Evolutionary conservation across 2,888 invertebrate genomes (phyloP).

Genomic region (Timema cristinae): DNA sequence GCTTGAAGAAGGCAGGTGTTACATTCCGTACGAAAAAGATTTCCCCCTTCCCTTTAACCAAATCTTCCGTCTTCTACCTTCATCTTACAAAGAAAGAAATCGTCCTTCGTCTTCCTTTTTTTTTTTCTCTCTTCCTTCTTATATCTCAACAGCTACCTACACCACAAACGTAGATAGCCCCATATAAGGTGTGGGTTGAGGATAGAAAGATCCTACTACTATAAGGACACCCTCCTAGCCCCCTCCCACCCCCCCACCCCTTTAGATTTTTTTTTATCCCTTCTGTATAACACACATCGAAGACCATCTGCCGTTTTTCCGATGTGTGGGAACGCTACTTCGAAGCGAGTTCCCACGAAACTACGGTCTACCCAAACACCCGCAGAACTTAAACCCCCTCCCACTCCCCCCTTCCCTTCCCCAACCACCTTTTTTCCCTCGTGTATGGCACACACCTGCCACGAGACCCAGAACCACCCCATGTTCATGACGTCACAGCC

Average conservation of each 20-base stretch:
- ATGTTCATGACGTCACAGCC: slow-evolving; percentile 6
- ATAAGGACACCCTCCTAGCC: too few relatives aligned
- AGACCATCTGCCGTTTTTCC: slow-evolving; percentile 28
- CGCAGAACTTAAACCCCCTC: slow-evolving; percentile 23
- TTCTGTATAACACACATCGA: background rate
- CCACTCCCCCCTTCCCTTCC: slow-evolving; percentile 12
- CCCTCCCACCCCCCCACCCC: too few relatives aligned
- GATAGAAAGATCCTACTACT: too few relatives aligned
- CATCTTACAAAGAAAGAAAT: too few relatives aligned
- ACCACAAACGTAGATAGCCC: background rate
- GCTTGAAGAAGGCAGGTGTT: slow-evolving; percentile 5
- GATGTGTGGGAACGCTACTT: slow-evolving; percentile 33
- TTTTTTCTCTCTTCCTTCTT: slow-evolving; percentile 8
- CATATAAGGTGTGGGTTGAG: too few relatives aligned
- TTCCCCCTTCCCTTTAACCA: background rate
- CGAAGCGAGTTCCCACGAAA: slow-evolving; percentile 31
- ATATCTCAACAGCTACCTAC: background rate
- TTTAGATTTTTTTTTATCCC: too few relatives aligned
- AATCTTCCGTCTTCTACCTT: background rate
- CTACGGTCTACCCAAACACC: slow-evolving; percentile 3
- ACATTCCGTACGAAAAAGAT: background rate
- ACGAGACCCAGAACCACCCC: slow-evolving; percentile 30
- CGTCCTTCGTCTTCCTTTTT: background rate
- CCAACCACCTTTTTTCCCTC: slow-evolving; percentile 21
- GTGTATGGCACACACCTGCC: slow-evolving; percentile 35